A percentile compares a stretch with the other conserved stretches of the same genome.
Conservation (phyloP, 2,113 vertebrate genomes). For the Orthonyx spaldingii region DNA sequence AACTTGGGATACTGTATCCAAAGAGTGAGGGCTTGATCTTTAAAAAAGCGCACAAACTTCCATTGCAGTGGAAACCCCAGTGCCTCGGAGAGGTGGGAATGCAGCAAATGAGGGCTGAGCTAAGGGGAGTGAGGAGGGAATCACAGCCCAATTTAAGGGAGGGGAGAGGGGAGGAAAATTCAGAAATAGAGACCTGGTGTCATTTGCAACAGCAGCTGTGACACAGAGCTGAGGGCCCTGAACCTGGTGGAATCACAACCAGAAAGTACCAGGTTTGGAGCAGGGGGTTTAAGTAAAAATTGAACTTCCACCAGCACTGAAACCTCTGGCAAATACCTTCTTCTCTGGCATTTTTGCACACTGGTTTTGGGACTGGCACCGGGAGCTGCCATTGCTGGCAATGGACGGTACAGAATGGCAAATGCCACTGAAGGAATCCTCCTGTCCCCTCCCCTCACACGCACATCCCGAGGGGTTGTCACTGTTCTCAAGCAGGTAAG, state of each 20-base stretch:
- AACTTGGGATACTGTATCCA: slow-evolving; percentile 9
- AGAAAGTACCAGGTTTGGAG: neutral
- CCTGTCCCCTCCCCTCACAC: neutral
- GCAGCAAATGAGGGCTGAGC: neutral
- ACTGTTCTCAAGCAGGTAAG: neutral
- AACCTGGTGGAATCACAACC: fast-evolving
- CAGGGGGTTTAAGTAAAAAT: neutral
- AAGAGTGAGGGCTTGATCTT: slow-evolving; percentile 41
- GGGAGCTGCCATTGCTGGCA: slow-evolving; percentile 50
- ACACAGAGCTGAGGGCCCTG: neutral
- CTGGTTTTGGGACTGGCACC: neutral
- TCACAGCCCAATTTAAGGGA: fast-evolving
- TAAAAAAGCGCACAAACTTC: slow-evolving; percentile 27
- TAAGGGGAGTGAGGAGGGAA: neutral
- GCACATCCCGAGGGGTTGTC: neutral
- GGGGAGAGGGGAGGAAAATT: neutral
- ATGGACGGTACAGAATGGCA: neutral
- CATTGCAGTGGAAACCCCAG: neutral
- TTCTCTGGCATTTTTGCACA: neutral
- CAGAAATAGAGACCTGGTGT: neutral
- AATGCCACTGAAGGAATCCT: neutral
- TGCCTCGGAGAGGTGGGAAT: neutral
- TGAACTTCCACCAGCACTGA: neutral
- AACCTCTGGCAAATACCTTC: neutral
- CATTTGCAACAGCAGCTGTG: neutral